Conservation (phyloP, 2,113 vertebrate genomes). For the Picathartes gymnocephalus region DNA sequence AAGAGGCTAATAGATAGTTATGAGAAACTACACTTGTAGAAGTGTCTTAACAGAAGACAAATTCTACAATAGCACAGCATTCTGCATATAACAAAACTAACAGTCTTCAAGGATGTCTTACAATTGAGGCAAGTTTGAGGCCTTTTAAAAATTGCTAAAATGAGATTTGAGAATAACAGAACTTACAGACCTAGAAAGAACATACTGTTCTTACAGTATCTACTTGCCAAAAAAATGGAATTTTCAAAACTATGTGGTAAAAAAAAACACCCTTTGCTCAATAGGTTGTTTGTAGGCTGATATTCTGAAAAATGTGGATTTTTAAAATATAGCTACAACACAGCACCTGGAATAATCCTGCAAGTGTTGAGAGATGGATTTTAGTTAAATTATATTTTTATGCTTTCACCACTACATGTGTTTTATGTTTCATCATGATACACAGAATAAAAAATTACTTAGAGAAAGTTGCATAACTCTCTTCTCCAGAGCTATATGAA, state of each 20-base stretch:
- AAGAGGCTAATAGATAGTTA: background rate
- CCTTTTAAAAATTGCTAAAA: background rate
- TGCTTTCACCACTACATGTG: background rate
- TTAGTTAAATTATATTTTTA: background rate
- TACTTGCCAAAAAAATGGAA: background rate
- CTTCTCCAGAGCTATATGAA: background rate
- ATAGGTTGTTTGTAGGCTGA: background rate
- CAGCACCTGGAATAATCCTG: background rate
- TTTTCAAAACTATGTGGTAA: background rate
- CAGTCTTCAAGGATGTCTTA: background rate
- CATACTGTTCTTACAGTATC: background rate
- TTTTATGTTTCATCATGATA: background rate
- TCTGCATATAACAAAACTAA: background rate
- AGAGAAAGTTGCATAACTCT: background rate
- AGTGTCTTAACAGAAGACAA: background rate
- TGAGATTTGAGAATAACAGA: background rate
- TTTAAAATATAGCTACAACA: background rate
- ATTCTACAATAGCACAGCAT: background rate
- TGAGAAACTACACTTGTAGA: background rate
- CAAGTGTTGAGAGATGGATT: background rate
- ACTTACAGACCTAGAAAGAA: background rate
- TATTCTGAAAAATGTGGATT: fast-evolving
- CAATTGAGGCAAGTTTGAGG: background rate
- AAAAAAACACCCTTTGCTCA: background rate
- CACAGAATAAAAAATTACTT: background rate